Evolutionary conservation across 2,113 vertebrate genomes (phyloP), one percentile per base, ranked within the genome.

Genomic region (Patagioenas fasciata): DNA sequence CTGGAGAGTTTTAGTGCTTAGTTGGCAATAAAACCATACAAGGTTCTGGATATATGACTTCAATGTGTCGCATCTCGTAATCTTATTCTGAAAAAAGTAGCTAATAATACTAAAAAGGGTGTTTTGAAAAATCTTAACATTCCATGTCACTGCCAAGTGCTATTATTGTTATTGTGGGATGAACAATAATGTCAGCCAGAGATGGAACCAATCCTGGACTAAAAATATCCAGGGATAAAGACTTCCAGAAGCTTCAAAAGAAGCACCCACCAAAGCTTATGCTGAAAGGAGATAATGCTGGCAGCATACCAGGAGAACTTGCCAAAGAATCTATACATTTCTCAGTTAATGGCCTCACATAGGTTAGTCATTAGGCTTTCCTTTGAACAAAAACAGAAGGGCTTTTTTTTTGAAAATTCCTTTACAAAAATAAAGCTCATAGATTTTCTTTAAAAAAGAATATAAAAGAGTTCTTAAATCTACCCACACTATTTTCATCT

Each of bases 241-340:
- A 57, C 60, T 87, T 81, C 73, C 60, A 93, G 85, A 91, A 91
- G 85, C 93, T 97, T 96, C 94, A 96, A 95, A 97, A 91, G 93
- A 65, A 85, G 36, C 48, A 93, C 53, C 16, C 58, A 83, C 83
- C 85, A 94, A 86, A 92, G 82, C 70, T 87, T 15, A 9, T 29
- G 56, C 32, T 93, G 70, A 79, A 89, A 91, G 36, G 51, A 57
- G 36, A 88, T 32, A 60, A 34, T 56, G 32, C 51, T 91, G 60
- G 48, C 21, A 7, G 53, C 7, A 2, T 60, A 87, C 44, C 36
- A 78, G 58, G 74, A 95, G 36, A 94, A 91, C 14, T 73, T 90
- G 71, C 57, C 31, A 72, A 87, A 95, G 83, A 32, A 88, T 78
- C 64, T 62, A 20, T 71, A 42, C n/a, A 20, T 87, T 73, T 88